Evolutionary conservation across 2,797 vertebrate species (phyloP).

Genomic region (Pseudocheirus occidentalis): DNA sequence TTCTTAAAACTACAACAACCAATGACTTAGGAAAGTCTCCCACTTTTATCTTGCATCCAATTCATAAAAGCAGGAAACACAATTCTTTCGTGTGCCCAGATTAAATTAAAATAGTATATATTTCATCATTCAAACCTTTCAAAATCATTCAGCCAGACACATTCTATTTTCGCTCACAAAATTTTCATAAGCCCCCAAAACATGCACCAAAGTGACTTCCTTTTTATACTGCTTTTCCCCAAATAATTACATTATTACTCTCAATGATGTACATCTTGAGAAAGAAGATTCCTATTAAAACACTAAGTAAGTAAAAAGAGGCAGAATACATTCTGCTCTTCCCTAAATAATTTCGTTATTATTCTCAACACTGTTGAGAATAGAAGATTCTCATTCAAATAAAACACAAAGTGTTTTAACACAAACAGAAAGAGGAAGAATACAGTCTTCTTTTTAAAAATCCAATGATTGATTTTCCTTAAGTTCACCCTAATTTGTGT

Average conservation of each 20-base stretch:
- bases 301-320: not conserved
- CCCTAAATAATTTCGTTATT: slow-evolving; percentile 10
- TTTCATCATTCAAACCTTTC: not conserved
- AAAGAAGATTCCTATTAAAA: not conserved
- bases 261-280: not conserved
- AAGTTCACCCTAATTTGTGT: not conserved
- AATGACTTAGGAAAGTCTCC: slow-evolving; percentile 6
- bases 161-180: not conserved
- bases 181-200: not conserved
- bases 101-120: not conserved
- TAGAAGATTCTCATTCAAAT: not conserved
- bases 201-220: slow-evolving; percentile 11
- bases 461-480: not conserved
- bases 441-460: not conserved
- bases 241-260: slow-evolving; percentile 16
- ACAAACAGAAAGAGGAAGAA: not conserved
- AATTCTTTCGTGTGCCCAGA: not conserved
- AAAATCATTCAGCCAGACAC: slow-evolving; percentile 1
- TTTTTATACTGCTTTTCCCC: slow-evolving; percentile 3
- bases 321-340: not conserved
- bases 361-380: not conserved
- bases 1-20: slow-evolving; percentile 23
- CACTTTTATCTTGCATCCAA: not conserved
- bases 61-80: slow-evolving; percentile 6
- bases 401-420: not conserved